Percentiles rank a stretch among this genome's conserved stretches.
These are phyloP conservation scores for Calypte anna DNA, from an alignment of 2,113 vertebrate genomes.

Conservation along the genomic window DNA sequence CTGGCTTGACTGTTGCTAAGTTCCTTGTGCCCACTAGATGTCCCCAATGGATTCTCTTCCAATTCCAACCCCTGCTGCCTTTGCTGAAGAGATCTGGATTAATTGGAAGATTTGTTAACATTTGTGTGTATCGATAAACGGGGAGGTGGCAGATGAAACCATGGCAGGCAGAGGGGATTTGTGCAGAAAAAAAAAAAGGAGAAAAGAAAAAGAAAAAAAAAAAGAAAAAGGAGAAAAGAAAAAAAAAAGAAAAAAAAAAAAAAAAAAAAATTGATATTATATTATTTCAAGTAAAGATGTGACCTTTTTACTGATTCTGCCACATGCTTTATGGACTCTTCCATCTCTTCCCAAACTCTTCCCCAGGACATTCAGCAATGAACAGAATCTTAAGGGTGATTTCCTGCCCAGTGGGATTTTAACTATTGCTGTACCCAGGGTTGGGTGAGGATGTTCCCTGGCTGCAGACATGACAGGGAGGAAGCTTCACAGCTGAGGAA, in stretches of 20 bases:
- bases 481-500: neutral
- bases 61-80: rapidly evolving
- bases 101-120: no score
- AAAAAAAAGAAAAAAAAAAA: neutral
- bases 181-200: neutral
- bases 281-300: neutral
- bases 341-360: rapidly evolving
- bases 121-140: rapidly evolving
- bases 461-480: neutral
- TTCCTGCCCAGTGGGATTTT: neutral
- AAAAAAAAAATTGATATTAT: rapidly evolving
- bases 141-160: neutral
- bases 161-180: rapidly evolving
- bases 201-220: neutral
- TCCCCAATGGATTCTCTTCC: neutral
- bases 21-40: conserved; percentile 3
- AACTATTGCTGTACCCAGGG: neutral
- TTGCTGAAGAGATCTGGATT: rapidly evolving
- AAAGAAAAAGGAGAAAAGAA: neutral
- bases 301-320: neutral
- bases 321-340: rapidly evolving
- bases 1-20: neutral
- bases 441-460: no score
- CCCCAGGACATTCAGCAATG: rapidly evolving
- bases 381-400: neutral